Evolutionary conservation across 2,113 vertebrate genomes (phyloP).

Genomic region (Heterotilapia buettikoferi): DNA sequence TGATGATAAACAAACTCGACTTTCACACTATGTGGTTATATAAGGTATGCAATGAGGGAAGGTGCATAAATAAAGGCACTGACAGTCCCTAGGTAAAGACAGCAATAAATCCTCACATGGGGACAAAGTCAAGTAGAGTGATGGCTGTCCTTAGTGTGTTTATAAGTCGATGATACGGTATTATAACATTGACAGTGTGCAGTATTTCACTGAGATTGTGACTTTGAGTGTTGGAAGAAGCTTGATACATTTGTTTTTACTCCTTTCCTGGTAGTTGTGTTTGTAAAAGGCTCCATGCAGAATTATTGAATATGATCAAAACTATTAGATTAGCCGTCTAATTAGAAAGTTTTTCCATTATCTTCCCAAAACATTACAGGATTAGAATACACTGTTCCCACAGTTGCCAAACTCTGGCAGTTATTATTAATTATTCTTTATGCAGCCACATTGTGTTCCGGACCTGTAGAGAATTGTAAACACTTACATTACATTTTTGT

Average conservation of each 20-base stretch:
- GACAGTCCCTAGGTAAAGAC: not conserved
- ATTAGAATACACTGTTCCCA: not conserved
- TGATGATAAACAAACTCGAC: not conserved
- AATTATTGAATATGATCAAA: not conserved
- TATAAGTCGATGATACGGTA: not conserved
- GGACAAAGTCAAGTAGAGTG: not conserved
- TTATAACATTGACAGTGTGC: not conserved
- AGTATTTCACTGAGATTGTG: not conserved
- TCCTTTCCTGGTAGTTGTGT: not conserved
- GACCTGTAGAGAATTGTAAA: not conserved
- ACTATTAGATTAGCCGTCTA: not conserved
- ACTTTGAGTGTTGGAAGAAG: not conserved
- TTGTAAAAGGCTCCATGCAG: not conserved
- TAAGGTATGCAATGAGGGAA: not conserved
- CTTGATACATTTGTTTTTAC: not conserved
- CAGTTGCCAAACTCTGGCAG: not conserved
- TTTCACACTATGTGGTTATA: conserved; percentile 5
- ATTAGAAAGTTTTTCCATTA: not conserved
- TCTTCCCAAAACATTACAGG: not conserved
- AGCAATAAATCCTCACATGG: not conserved
- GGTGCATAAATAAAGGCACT: conserved; percentile 8
- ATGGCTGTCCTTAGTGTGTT: not conserved
- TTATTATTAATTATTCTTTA: not conserved
- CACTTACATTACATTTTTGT: not conserved
- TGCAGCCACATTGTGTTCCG: not conserved